These are phyloP conservation scores for Biston stratarius DNA, from an alignment of 2,888 invertebrate species.

Conservation along the genomic window DNA sequence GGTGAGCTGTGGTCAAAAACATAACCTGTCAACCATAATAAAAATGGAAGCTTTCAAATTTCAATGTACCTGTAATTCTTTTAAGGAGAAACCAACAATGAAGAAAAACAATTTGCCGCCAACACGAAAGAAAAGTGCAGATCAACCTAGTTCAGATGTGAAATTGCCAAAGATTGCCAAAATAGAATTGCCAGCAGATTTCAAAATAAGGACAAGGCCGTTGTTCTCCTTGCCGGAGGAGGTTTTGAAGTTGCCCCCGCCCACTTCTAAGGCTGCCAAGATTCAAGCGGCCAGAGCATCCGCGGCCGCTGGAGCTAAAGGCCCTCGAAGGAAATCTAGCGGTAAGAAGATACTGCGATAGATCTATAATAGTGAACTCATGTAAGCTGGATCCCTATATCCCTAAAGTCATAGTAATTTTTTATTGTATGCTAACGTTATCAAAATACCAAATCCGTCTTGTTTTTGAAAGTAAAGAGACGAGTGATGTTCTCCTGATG, in stretches of 20 bases:
- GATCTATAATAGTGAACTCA: too few relatives aligned
- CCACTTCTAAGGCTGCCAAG: conserved; percentile 68
- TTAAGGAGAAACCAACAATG: conserved; percentile 45
- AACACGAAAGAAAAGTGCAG: conserved; percentile 76
- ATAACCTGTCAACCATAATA: too few relatives aligned
- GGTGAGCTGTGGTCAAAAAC: too few relatives aligned
- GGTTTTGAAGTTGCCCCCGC: conserved; percentile 81
- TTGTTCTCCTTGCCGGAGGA: conserved; percentile 89
- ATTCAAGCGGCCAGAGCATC: conserved; percentile 61
- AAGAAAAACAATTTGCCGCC: conserved; percentile 64
- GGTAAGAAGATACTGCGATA: conserved; percentile 56
- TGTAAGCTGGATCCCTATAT: too few relatives aligned
- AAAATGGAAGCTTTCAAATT: too few relatives aligned
- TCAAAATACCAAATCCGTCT: too few relatives aligned
- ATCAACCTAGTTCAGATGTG: conserved; percentile 78
- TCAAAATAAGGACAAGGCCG: conserved; percentile 84
- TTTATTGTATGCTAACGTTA: too few relatives aligned
- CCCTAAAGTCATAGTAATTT: too few relatives aligned
- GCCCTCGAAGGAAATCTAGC: conserved; percentile 65
- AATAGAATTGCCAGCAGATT: conserved; percentile 84
- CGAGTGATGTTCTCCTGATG: too few relatives aligned
- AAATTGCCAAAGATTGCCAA: conserved; percentile 85
- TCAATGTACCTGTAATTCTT: not conserved
- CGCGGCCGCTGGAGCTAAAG: conserved; percentile 48
- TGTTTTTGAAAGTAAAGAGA: too few relatives aligned